Conservation (phyloP, 1,140 invertebrate species). For the Rhagoletis zephyria region DNA sequence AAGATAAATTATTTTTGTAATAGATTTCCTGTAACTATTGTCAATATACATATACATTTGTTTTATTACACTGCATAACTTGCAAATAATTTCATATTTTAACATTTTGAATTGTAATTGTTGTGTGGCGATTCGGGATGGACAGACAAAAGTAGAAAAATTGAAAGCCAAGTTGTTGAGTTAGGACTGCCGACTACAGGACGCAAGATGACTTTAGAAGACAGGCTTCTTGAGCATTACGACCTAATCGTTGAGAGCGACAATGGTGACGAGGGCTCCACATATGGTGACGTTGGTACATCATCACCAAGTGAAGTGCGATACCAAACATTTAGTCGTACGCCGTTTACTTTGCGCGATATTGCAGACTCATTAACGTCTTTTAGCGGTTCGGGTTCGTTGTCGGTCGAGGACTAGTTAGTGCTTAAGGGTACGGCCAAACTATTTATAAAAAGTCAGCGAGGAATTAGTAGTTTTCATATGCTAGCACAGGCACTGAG, state of each 20-base stretch:
- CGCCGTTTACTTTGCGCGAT: conserved; percentile 27
- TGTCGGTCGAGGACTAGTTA: conserved; percentile 18
- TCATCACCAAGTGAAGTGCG: background rate
- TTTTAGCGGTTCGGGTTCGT: conserved; percentile 15
- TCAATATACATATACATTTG: too few species aligned
- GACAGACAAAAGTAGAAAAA: background rate
- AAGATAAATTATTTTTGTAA: too few species aligned
- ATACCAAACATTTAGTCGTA: background rate
- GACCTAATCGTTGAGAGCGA: background rate
- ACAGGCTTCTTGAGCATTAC: conserved; percentile 8
- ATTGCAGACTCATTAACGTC: conserved; percentile 17
- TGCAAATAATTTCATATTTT: background rate
- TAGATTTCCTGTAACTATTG: too few species aligned
- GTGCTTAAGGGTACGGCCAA: conserved; percentile 43
- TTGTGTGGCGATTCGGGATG: background rate
- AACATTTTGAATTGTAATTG: background rate
- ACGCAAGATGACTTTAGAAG: background rate
- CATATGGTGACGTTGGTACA: background rate
- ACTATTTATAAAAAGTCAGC: conserved; percentile 52
- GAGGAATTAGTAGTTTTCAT: background rate
- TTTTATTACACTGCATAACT: background rate
- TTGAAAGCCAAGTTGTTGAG: background rate
- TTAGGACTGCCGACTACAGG: background rate
- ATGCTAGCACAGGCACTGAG: background rate
- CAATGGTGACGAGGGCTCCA: background rate